Evolutionary conservation across 2,888 invertebrate genomes (phyloP), one percentile per base, ranked within the genome.

Genomic region (Linyphia triangularis): DNA sequence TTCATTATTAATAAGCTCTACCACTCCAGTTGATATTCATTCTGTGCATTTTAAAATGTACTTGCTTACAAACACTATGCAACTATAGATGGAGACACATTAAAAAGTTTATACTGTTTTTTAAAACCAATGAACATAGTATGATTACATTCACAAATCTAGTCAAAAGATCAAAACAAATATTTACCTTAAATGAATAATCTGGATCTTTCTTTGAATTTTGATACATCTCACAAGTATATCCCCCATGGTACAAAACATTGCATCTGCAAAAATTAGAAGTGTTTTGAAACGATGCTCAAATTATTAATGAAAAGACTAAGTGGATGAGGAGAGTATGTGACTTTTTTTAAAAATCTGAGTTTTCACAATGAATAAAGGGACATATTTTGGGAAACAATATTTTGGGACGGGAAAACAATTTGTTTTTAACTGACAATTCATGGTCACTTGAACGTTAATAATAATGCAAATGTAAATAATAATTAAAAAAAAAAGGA

Each of bases 161-260:
- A 33, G 4, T 33, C 9, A 9, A 51, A n/a, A n/a, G 0, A 51
- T 16, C 13, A 51, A 51, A 13, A 7, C 13, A 51, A 51, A 51
- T 51, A 51, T 16, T 51, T 69, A 88, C 88, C 63, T 88, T 88
- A 70, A 83, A 79, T n/a, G 88, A 83, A 77, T 83, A 88, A 63
- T 88, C 88, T n/a, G 88, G 70, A 51, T 88, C 88, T 24, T 63
- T 37, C 37, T 83, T 82, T 22, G 83, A 67, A 2, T 75, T 67
- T 61, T 83, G 77, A 69, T 78, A 88, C 77, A 88, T 83, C 1
- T 88, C 83, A 72, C 88, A 88, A 24, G 88, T 77, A 33, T 61
- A 88, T 24, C 88, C 88, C 61, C 43, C 26, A 43, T 88, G 88
- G 33, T 67, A 83, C 19, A 88, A 24, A 26, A 77, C 82, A 88